phyloP scores from a whole-genome alignment of 1,140 invertebrate genomes.

The Homarus americanus region DNA sequence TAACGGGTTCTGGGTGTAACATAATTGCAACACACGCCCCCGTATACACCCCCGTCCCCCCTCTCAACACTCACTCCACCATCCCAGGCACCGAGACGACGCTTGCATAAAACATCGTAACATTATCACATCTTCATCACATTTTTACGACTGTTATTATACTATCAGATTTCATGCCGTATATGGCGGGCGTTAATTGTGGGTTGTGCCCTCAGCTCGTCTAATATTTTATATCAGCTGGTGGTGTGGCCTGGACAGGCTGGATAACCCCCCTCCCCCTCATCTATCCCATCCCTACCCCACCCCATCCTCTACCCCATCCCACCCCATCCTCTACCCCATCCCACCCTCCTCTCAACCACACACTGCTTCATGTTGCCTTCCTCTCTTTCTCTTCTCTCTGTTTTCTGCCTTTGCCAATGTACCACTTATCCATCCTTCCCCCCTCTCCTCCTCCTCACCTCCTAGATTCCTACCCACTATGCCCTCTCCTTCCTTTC shows the following conservation, averaged over 20 bases:
- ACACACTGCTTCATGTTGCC: neutral
- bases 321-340: neutral
- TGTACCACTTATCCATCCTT: too few relatives aligned
- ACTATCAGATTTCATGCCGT: slow-evolving; percentile 61
- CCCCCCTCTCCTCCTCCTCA: neutral
- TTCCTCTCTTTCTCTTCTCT: neutral
- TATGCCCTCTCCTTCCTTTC: too few relatives aligned
- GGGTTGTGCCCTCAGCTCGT: slow-evolving; percentile 30
- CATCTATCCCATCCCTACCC: neutral
- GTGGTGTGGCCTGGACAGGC: neutral
- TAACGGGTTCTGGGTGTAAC: neutral
- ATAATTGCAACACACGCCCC: neutral
- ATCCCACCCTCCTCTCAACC: neutral
- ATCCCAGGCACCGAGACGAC: neutral
- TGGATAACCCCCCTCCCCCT: neutral
- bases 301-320: neutral
- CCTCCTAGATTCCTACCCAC: too few relatives aligned
- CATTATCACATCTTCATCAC: slow-evolving; percentile 62
- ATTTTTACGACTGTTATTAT: slow-evolving; percentile 63
- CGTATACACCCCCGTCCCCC: too few relatives aligned
- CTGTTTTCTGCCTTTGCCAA: too few relatives aligned
- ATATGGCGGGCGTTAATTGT: slow-evolving; percentile 57
- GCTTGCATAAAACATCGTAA: slow-evolving; percentile 48
- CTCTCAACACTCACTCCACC: neutral
- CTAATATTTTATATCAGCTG: slow-evolving; percentile 48